Evolutionary conservation across 2,113 vertebrate genomes (phyloP).

Genomic region (Lycocorax pyrrhopterus): DNA sequence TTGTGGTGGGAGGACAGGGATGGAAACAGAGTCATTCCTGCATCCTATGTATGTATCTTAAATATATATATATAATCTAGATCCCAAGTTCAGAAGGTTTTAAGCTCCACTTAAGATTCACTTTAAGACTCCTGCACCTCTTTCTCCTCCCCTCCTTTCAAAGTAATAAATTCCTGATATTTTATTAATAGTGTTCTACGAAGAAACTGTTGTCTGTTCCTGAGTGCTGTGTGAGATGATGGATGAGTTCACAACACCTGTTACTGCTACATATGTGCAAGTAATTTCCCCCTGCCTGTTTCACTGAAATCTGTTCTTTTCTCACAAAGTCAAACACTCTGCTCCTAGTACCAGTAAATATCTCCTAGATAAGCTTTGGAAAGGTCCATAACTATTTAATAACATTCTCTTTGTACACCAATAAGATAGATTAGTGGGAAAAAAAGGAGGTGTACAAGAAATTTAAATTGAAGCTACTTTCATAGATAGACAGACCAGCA

Average conservation of each 20-base stretch:
- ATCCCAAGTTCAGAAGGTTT: background rate
- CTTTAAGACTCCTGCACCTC: background rate
- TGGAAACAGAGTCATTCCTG: background rate
- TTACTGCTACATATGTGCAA: background rate
- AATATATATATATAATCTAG: background rate
- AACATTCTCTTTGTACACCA: conserved; percentile 28
- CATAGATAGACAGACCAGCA: background rate
- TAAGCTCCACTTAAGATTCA: background rate
- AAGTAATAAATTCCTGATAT: background rate
- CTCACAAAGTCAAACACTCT: conserved; percentile 68
- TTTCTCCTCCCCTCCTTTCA: background rate
- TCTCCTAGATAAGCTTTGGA: conserved; percentile 72
- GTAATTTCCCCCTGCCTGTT: conserved; percentile 31
- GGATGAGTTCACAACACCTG: conserved; percentile 67
- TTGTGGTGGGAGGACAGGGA: accelerated
- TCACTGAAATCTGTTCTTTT: conserved; percentile 75
- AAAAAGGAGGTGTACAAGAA: background rate
- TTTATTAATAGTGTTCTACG: background rate
- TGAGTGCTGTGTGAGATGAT: background rate
- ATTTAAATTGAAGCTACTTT: background rate
- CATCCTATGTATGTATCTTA: accelerated
- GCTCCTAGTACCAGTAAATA: conserved; percentile 55
- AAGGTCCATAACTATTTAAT: conserved; percentile 68
- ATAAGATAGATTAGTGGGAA: background rate
- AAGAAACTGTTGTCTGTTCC: background rate